phyloP scores from a whole-genome alignment of 2,113 vertebrate species.

The Ploceus nigricollis region DNA sequence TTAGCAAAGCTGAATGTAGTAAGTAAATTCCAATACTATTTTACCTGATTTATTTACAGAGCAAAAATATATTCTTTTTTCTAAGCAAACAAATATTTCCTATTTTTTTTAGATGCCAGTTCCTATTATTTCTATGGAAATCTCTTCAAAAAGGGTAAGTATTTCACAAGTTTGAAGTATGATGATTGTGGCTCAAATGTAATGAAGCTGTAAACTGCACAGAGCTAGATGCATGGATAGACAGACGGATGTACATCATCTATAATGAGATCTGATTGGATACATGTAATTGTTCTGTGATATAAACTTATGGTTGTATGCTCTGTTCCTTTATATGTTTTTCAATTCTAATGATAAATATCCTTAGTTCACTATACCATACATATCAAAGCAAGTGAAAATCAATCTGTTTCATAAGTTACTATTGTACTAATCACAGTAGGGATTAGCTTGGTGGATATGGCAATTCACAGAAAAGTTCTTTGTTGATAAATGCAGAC shows the following conservation, averaged over 20 bases:
- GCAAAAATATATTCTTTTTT: background rate
- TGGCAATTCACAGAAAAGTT: background rate
- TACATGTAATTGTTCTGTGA: background rate
- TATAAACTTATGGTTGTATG: background rate
- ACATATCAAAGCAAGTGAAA: background rate
- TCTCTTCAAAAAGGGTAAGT: conserved; percentile 93
- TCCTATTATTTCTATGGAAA: conserved; percentile 88
- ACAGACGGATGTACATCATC: background rate
- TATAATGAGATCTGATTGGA: background rate
- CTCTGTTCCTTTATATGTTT: background rate
- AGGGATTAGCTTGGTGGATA: background rate
- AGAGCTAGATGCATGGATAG: background rate
- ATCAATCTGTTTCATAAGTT: background rate
- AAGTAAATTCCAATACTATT: background rate
- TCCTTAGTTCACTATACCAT: background rate
- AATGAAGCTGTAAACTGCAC: background rate
- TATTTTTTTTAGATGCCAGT: conserved; percentile 79
- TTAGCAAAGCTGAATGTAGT: background rate
- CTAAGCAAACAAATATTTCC: background rate
- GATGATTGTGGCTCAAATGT: background rate
- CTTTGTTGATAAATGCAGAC: background rate
- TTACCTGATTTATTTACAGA: background rate
- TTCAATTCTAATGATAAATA: background rate
- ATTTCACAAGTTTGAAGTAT: background rate
- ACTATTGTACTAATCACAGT: background rate